These are phyloP conservation scores for Pemphigus obesinymphae DNA, from an alignment of 1,140 invertebrate genomes.

Conservation along the genomic window DNA sequence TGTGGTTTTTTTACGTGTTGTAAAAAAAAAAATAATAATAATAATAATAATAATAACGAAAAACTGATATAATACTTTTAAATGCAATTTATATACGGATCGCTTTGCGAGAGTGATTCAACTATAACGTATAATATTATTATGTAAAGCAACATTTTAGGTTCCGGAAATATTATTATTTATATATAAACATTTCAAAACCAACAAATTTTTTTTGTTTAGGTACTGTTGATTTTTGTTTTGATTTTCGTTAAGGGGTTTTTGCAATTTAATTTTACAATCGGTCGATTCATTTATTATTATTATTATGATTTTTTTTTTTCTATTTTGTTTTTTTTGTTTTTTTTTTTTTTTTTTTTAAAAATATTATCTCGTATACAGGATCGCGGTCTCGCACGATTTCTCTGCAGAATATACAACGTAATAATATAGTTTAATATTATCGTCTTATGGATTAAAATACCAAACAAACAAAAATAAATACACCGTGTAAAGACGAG, in stretches of 20 bases:
- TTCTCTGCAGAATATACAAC: too few relatives aligned
- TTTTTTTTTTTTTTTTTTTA: not conserved
- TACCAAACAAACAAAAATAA: too few relatives aligned
- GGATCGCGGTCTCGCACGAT: too few relatives aligned
- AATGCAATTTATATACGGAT: not conserved
- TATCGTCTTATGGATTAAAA: too few relatives aligned
- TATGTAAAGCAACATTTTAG: not conserved
- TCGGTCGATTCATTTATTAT: too few relatives aligned
- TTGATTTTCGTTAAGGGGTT: constrained; percentile 8
- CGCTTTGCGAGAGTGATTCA: not conserved
- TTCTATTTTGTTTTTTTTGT: not conserved
- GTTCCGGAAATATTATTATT: constrained; percentile 11
- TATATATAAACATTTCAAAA: not conserved
- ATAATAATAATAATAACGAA: too few relatives aligned
- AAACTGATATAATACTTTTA: too few relatives aligned
- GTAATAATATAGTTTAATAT: too few relatives aligned
- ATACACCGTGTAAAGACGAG: not conserved
- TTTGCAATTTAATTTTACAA: constrained; percentile 31
- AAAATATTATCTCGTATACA: too few relatives aligned
- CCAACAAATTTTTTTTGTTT: not conserved
- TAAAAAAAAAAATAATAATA: not conserved
- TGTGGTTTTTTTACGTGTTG: constrained; percentile 10
- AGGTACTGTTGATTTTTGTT: not conserved
- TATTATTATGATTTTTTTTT: too few relatives aligned
- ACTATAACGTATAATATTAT: constrained; percentile 5